Base-by-base conservation (phyloP, 2,888 invertebrate genomes). In the Ryuthela nishihirai region DNA sequence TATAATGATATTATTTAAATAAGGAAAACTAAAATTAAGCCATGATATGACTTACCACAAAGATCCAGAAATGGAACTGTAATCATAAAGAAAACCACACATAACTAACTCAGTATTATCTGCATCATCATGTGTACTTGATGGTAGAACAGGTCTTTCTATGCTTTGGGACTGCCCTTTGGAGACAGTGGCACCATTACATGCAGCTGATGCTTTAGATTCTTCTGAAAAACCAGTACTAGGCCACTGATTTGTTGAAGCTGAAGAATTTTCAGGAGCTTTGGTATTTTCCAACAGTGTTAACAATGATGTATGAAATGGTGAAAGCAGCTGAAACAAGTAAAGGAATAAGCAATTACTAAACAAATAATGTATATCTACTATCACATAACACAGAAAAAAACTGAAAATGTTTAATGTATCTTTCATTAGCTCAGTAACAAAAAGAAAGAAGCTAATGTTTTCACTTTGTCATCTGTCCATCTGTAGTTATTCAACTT, bases 1-100 rank as follows among this genome's bases (percentile, higher is more conserved):
- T n/a, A n/a, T n/a, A n/a, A n/a, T n/a, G n/a, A n/a, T n/a, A n/a
- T n/a, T n/a, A n/a, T n/a, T n/a, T n/a, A n/a, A n/a, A n/a, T n/a
- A n/a, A n/a, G n/a, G n/a, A n/a, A n/a, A n/a, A n/a, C n/a, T n/a
- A n/a, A n/a, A n/a, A n/a, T n/a, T n/a, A n/a, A n/a, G n/a, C n/a
- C n/a, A n/a, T n/a, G n/a, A n/a, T n/a, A 38, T 35, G 47, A 77
- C 82, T 79, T 72, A 88, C 91, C 91, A 92, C 38, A 54, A 35
- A 45, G 49, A 23, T 17, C 85, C 86, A 72, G 87, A 82, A 67
- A 88, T 81, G 68, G 84, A 83, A 66, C 88, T 82, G 77, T 91
- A 92, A 77, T 94, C 92, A 76, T 94, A 94, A 20, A 95, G 81
- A 77, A 87, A 82, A 68, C 87, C 85, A 65, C 87, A 80, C 38